Base-by-base conservation (phyloP, 2,888 invertebrate genomes). In the Metalampra italica region DNA sequence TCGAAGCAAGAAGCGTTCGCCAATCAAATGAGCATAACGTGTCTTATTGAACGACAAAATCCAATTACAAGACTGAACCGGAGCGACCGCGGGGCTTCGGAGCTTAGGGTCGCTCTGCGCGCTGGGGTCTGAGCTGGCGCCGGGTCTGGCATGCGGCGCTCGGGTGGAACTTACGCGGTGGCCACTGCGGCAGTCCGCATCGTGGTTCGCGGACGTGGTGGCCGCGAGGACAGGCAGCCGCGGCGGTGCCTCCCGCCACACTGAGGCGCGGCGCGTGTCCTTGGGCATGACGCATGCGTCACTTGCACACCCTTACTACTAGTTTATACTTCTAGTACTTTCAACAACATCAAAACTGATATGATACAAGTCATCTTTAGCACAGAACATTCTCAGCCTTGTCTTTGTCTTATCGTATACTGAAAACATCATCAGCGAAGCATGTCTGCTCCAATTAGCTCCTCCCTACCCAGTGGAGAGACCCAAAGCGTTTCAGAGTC, bases 41-140 rank as follows among this genome's bases (percentile, higher is more conserved):
- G 76, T 80, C 75, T 76, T 83, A 86, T 83, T 71, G 83, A 87
- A 83, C 82, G 83, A 79, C 69, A 84, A 83, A 86, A 87, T 84
- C 83, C 81, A 88, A 87, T 89, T 88, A 89, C 89, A 71, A 89
- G 88, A 66, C 82, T 87, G 85, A 89, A 89, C 69, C 87, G 86
- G 68, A 89, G 86, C 71, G 80, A 82, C 69, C 88, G 82, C 71
- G 87, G 85, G 79, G 83, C 83, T 82, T 84, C 82, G 63, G 81
- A 76, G 76, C 71, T 75, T 71, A 79, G 67, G 75, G 84, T 83
- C 68, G 85, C 78, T 77, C 80, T 75, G 78, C 79, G 82, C 72
- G 81, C 71, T 66, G 73, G 57, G 62, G 72, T 68, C 69, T 75
- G 67, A 53, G 69, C 64, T 62, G 65, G 68, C 60, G 72, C 71